Evolutionary conservation across 1,140 invertebrate species (phyloP).

Genomic region (Drosophila biarmipes): DNA sequence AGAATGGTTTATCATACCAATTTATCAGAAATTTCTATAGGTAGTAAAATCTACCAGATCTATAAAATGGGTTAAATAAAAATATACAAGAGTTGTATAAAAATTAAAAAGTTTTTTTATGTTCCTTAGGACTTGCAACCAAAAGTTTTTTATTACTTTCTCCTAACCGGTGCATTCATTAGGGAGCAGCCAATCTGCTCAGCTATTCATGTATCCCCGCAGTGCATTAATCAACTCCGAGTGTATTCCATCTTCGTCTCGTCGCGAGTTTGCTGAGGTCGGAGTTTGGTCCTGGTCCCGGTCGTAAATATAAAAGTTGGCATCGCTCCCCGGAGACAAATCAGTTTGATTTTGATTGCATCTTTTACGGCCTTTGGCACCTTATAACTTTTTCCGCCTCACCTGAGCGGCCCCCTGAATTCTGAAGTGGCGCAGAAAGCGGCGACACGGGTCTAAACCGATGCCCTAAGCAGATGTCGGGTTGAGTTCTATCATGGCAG

Average conservation of each 20-base stretch:
- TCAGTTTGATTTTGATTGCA: constrained; percentile 83
- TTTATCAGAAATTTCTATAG: background rate
- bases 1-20: too few relatives aligned
- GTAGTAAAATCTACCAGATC: too few relatives aligned
- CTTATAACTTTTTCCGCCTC: constrained; percentile 69
- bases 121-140: background rate
- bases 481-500: constrained; percentile 27
- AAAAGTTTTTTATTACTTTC: background rate
- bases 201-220: constrained; percentile 25
- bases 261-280: background rate
- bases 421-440: constrained; percentile 14
- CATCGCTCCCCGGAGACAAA: constrained; percentile 77
- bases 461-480: constrained; percentile 8
- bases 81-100: background rate
- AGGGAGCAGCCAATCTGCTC: constrained; percentile 17
- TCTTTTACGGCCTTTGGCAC: constrained; percentile 80
- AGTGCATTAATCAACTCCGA: constrained; percentile 23
- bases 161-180: background rate
- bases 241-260: constrained; percentile 43
- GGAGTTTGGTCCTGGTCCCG: constrained; percentile 11
- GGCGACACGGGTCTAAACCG: constrained; percentile 26
- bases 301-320: constrained; percentile 81
- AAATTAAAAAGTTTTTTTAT: background rate
- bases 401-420: constrained; percentile 25
- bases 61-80: background rate